phyloP scores from a whole-genome alignment of 2,113 vertebrate genomes.

The Amia ocellicauda region DNA sequence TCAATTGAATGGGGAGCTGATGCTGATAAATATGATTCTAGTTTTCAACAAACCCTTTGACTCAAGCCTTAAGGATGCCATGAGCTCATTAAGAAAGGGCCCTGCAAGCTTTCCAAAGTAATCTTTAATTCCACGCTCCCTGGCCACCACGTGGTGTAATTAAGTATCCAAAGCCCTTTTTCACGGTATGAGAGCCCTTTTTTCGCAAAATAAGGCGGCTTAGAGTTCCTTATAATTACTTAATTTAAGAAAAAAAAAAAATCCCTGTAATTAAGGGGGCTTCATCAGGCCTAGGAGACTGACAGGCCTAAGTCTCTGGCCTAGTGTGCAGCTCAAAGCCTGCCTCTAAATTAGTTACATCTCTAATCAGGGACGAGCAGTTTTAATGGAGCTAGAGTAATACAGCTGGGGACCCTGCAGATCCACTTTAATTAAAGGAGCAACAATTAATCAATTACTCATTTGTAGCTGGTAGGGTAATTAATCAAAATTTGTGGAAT shows the following conservation, averaged over 20 bases:
- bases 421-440: slow-evolving; percentile 47
- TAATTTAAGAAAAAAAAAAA: slow-evolving; percentile 46
- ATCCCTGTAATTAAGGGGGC: slow-evolving; percentile 41
- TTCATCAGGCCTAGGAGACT: slow-evolving; percentile 21
- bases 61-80: too few relatives aligned
- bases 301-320: slow-evolving; percentile 29
- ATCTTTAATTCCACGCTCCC: slow-evolving; percentile 3
- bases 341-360: slow-evolving; percentile 26
- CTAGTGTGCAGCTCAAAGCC: slow-evolving; percentile 20
- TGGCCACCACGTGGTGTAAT: not conserved
- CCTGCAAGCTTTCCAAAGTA: not conserved
- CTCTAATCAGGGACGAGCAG: slow-evolving; percentile 36
- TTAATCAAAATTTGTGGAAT: slow-evolving; percentile 31
- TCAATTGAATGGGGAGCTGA: not conserved
- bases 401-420: slow-evolving; percentile 28
- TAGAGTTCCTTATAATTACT: slow-evolving; percentile 39
- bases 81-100: too few relatives aligned
- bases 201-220: slow-evolving; percentile 14
- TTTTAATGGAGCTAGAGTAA: slow-evolving; percentile 36
- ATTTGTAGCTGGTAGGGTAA: slow-evolving; percentile 32
- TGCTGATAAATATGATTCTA: not conserved
- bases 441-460: slow-evolving; percentile 48
- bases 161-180: slow-evolving; percentile 8
- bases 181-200: not conserved
- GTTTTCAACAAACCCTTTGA: not conserved